A percentile compares a stretch with the other conserved stretches of the same genome.
phyloP scores from a whole-genome alignment of 2,888 invertebrate genomes.

The Scotopteryx bipunctaria region DNA sequence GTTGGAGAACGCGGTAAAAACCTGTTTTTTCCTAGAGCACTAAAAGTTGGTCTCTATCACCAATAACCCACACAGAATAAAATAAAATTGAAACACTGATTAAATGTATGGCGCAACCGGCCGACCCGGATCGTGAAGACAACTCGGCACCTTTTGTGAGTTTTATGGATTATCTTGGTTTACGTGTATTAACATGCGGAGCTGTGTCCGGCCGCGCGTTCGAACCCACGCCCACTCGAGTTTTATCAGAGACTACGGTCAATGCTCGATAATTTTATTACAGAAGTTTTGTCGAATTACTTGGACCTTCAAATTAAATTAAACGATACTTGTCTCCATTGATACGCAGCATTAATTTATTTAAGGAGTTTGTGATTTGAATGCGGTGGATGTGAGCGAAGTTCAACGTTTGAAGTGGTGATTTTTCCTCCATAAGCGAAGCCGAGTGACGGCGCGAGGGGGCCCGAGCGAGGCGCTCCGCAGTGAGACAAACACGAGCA shows the following conservation, averaged over 20 bases:
- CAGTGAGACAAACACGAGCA: constrained; percentile 48
- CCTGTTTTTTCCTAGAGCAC: background rate
- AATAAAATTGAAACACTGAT: constrained; percentile 36
- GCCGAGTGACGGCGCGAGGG: constrained; percentile 28
- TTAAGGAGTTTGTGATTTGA: constrained; percentile 29
- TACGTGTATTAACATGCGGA: constrained; percentile 75
- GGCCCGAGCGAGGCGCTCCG: constrained; percentile 12
- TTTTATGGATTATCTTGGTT: constrained; percentile 79
- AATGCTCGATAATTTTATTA: constrained; percentile 81
- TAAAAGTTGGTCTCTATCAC: background rate
- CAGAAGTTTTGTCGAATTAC: constrained; percentile 81
- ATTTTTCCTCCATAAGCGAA: constrained; percentile 21
- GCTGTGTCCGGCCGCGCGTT: constrained; percentile 71
- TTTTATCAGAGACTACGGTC: constrained; percentile 69
- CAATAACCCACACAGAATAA: background rate
- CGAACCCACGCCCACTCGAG: constrained; percentile 56
- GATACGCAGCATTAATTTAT: constrained; percentile 65
- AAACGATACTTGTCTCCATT: constrained; percentile 71
- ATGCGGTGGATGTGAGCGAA: constrained; percentile 17
- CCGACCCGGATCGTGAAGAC: constrained; percentile 62
- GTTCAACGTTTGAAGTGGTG: constrained; percentile 19
- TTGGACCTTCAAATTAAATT: constrained; percentile 78
- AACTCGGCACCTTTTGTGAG: constrained; percentile 79
- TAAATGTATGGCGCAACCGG: constrained; percentile 48
- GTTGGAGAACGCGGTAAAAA: background rate